Evolutionary conservation across 2,888 invertebrate genomes (phyloP), one percentile per base, ranked within the genome.

Genomic region (Polyploca ridens): DNA sequence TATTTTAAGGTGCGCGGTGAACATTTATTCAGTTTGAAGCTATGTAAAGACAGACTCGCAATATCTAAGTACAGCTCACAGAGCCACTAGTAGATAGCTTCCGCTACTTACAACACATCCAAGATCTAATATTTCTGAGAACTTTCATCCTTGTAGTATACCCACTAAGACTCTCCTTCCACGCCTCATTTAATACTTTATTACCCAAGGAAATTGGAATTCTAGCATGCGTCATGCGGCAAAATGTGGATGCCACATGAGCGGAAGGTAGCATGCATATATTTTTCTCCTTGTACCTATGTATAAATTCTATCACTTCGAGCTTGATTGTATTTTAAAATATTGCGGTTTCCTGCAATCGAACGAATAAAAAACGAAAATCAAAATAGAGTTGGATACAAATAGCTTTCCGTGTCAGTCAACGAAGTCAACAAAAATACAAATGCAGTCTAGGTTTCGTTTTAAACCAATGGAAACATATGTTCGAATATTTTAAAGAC

Each of bases 181-280:
- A 38, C 57, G 66, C 54, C 66, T 67, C 65, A 68, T 70, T 76
- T 76, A 74, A 75, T 72, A 73, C 67, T 75, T 71, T 75, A 77
- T 73, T 75, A 75, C 75, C 67, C 65, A 68, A 64, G 68, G 67
- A 70, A 75, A 77, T 76, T 73, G 75, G 67, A 73, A 77, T 76
- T 69, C 65, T 70, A 67, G 64, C 62, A 70, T 74, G 69, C 65
- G 72, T 70, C 68, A 72, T 66, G 74, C 68, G 61, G 58, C 66
- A 65, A 70, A 63, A 72, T 76, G 70, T 66, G 72, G 63, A 65
- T 67, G 61, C 69, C 71, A 72, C 74, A 73, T 69, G 64, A 74
- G 68, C 65, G 27, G 58, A 19, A 63, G 65, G 66, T 49, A 49
- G n/a, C n/a, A 49, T 49, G 49, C n/a, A 49, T 49, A 38, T 5